phyloP scores from a whole-genome alignment of 1,140 invertebrate species.

The Scaptomyza pallida region DNA sequence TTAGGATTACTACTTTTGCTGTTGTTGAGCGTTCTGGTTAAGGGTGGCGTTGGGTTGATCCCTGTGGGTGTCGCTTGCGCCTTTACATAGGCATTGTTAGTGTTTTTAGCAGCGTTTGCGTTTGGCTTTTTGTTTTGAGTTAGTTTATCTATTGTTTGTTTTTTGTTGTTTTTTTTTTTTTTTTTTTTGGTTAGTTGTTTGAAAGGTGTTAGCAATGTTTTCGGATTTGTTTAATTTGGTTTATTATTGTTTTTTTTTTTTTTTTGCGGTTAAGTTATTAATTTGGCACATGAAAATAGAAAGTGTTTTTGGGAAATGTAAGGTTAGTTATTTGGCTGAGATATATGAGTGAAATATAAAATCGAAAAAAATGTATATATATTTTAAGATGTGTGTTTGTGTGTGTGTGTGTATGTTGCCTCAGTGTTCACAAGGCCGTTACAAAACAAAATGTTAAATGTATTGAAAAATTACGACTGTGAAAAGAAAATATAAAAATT shows the following conservation, averaged over 20 bases:
- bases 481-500: conserved; percentile 72
- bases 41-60: conserved; percentile 20
- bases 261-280: not conserved
- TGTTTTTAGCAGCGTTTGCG: conserved; percentile 61
- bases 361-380: conserved; percentile 21
- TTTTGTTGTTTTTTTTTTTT: conserved; percentile 44
- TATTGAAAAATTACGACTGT: conserved; percentile 55
- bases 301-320: conserved; percentile 49
- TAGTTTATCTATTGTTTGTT: conserved; percentile 63
- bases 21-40: conserved; percentile 42
- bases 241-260: conserved; percentile 1
- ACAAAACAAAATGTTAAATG: conserved; percentile 61
- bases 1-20: conserved; percentile 44
- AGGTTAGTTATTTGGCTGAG: conserved; percentile 30
- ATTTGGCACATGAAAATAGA: conserved; percentile 55
- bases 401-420: conserved; percentile 21
- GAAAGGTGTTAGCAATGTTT: conserved; percentile 37
- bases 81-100: conserved; percentile 52
- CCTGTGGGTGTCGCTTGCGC: conserved; percentile 34
- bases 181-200: conserved; percentile 40
- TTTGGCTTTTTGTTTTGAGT: conserved; percentile 68
- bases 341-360: conserved; percentile 6
- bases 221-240: conserved; percentile 2
- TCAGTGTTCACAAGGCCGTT: conserved; percentile 47
- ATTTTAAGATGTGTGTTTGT: conserved; percentile 17